Base-by-base conservation (phyloP, 2,888 invertebrate genomes). In the Chalcis sispes region DNA sequence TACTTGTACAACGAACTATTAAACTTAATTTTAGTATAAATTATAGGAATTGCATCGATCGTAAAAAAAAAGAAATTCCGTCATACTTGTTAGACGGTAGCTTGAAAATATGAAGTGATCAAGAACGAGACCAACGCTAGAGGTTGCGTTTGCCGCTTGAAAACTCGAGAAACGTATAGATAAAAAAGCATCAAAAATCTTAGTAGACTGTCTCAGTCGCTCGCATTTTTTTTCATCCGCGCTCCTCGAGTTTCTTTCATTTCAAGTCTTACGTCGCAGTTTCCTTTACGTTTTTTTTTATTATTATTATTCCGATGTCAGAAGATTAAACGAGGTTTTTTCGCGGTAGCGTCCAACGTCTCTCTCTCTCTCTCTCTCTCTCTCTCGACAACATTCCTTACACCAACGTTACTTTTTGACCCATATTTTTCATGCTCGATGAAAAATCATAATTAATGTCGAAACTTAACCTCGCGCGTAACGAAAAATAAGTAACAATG, bases 381-480 rank as follows among this genome's bases (percentile, higher is more conserved):
- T 15, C 23, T 20, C 42, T 15, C 5, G n/a, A 27, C 46, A 20
- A 36, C 10, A 23, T 18, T 20, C 29, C 23, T 20, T 42, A 46
- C 29, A n/a, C 18, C 15, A 56, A 56, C 25, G 27, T 56, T 66
- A 10, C 25, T n/a, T n/a, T 18, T 40, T 54, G 36, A 29, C 42
- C 56, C 27, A 58, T 52, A 29, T 56, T 50, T 56, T n/a, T 27
- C 23, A 27, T 10, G 23, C 56, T 13, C 7, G 20, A 8, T 42
- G 23, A 46, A 58, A 67, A 69, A 32, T 69, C 23, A 48, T 46
- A 46, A 67, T 67, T 56, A 67, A 56, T 67, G 7, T 54, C 18
- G 40, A 15, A 18, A 52, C n/a, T n/a, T 25, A 48, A 66, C 40
- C 52, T 5, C 36, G 15, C 23, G 2, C 15, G 36, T 15, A 58